Base-by-base conservation (phyloP, 2,797 vertebrate genomes). In the Falco biarmicus region DNA sequence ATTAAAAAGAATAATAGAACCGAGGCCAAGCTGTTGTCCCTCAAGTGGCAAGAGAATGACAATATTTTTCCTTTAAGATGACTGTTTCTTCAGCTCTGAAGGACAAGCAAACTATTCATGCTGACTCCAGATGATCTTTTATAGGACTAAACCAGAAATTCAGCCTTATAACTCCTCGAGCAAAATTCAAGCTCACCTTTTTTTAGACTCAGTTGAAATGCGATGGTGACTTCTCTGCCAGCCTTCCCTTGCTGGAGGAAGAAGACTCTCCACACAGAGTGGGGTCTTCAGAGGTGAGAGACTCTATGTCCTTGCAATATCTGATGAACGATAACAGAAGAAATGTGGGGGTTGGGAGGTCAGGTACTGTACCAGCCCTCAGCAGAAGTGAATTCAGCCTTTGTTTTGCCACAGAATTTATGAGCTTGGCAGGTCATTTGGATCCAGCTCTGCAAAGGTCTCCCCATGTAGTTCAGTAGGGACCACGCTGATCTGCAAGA, bases 1-100 rank as follows among this genome's bases (percentile, higher is more conserved):
- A 92, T 94, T 94, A 75, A 96, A 97, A 92, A 84, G 89, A 94
- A 71, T 68, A 89, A 96, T 21, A 69, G 84, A 89, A 92, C 84
- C 4, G 10, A 83, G 76, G 87, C 88, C 92, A 95, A 95, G 76
- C 43, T 84, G 37, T 45, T 95, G 87, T 78, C 88, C 84, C 87
- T 85, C 79, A 78, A 85, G 84, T 73, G 54, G 89, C 69, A 78
- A 84, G 34, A 29, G 68, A 83, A 64, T 1, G 8, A 70, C 61
- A 57, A 65, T 54, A 83, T 89, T 89, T 89, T 86, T 81, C 81
- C 73, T 83, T 68, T 75, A 51, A 61, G 80, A 31, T 14, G 39
- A 84, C 39, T 2, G 0, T 78, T 92, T 83, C 75, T 75, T 91
- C 47, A 63, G n/a, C 48, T 93, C 92, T 92, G 64, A 68, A 93